phyloP scores from a whole-genome alignment of 2,888 invertebrate species.

The Agrilus biguttatus region DNA sequence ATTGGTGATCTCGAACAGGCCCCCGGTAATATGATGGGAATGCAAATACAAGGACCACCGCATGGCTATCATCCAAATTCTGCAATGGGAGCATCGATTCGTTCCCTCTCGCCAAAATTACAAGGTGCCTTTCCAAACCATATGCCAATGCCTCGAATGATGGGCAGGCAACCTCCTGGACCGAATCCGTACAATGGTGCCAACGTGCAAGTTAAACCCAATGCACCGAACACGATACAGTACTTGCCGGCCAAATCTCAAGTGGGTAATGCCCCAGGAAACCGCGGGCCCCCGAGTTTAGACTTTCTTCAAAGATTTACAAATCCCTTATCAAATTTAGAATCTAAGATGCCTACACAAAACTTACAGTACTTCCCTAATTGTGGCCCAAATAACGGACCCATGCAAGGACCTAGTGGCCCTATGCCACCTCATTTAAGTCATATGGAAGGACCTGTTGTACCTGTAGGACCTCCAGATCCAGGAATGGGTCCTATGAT shows the following conservation, averaged over 20 bases:
- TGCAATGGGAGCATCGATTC: constrained; percentile 21
- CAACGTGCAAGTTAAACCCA: constrained; percentile 88
- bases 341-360: constrained; percentile 52
- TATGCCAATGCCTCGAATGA: constrained; percentile 40
- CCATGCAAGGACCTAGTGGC: constrained; percentile 30
- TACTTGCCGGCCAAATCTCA: constrained; percentile 94
- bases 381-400: constrained; percentile 37
- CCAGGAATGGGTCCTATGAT: constrained; percentile 30
- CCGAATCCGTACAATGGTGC: constrained; percentile 56
- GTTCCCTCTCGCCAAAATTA: constrained; percentile 53
- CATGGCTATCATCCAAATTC: constrained; percentile 30
- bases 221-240: constrained; percentile 95
- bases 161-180: constrained; percentile 47
- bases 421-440: constrained; percentile 31
- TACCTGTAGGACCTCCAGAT: constrained; percentile 13
- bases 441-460: constrained; percentile 30
- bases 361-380: constrained; percentile 63
- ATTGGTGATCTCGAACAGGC: constrained; percentile 27
- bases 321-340: constrained; percentile 61
- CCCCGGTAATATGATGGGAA: constrained; percentile 24
- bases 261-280: constrained; percentile 51
- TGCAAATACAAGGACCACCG: constrained; percentile 29
- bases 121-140: constrained; percentile 38
- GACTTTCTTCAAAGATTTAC: constrained; percentile 83
- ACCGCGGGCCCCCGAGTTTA: constrained; percentile 72